phyloP scores from a whole-genome alignment of 2,888 invertebrate species.

The Pristionchus entomophagus region DNA sequence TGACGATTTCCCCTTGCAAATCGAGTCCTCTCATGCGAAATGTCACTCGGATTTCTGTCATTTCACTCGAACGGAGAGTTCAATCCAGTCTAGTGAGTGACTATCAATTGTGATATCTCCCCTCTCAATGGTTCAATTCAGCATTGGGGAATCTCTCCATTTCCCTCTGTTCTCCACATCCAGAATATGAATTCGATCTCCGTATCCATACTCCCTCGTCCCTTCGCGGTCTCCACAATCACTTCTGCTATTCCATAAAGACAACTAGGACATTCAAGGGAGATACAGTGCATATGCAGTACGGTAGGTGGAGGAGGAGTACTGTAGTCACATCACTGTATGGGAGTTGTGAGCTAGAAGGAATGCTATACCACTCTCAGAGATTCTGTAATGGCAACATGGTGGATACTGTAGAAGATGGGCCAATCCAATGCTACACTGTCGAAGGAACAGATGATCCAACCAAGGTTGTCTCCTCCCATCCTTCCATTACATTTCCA shows the following conservation, averaged over 20 bases:
- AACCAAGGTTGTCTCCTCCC: background rate
- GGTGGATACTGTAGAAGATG: background rate
- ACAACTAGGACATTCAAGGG: background rate
- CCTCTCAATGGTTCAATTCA: background rate
- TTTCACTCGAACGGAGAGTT: conserved; percentile 26
- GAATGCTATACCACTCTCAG: background rate
- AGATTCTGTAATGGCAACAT: background rate
- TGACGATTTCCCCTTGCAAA: conserved; percentile 13
- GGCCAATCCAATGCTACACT: conserved; percentile 42
- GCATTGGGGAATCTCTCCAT: conserved; percentile 11
- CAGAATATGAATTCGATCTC: conserved; percentile 31
- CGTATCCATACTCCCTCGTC: background rate
- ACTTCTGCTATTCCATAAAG: conserved; percentile 28
- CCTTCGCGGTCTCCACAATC: conserved; percentile 19
- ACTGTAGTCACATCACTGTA: background rate
- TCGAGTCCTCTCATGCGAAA: background rate
- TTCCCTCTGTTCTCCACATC: conserved; percentile 22
- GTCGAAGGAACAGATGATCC: background rate
- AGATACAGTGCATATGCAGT: conserved; percentile 28
- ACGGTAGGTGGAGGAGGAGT: background rate
- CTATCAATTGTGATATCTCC: background rate
- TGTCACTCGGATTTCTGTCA: conserved; percentile 44
- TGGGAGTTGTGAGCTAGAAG: too few species aligned
- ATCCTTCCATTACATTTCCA: background rate
- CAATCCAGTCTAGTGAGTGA: background rate